Base-by-base conservation (phyloP, 1,140 invertebrate species). In the Drosophila fuyamai region DNA sequence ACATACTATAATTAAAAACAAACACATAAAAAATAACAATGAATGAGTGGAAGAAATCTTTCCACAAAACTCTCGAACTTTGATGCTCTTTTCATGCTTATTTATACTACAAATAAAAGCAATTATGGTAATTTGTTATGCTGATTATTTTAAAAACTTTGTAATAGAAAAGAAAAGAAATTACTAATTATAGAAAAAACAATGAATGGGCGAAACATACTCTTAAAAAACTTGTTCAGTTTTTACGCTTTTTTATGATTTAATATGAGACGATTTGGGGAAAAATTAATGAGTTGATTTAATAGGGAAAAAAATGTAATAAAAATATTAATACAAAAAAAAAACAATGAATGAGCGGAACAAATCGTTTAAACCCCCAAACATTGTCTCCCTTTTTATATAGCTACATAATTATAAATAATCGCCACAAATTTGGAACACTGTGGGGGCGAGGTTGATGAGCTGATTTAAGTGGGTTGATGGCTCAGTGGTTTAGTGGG, bases 1-100 rank as follows among this genome's bases (percentile, higher is more conserved):
- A 16, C 35, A 62, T 55, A 74, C 43, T 38, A 74, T 75, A 76
- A 58, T 76, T 66, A 76, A 66, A 76, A 76, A 43, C 60, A 76
- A 76, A 76, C 73, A 76, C 72, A 67, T 71, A 53, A 63, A 29
- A 36, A 65, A 36, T 36, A 55, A 55, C 51, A 66, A 76, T 76
- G 72, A 76, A 76, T 75, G 67, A 50, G 43, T 18, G 41, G 53
- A 44, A 32, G 27, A 27, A 47, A 40, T 16, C 7, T n/a, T 27
- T n/a, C 14, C 12, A 40, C 2, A 36, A 53, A 38, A 27, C 44
- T 47, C n/a, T 35, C 0, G 0, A 10, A 16, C 27, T 35, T 47
- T 12, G 10, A 18, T 47, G 18, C 29, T 7, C 29, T 32, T 32
- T 7, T 7, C 8, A 32, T 32, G 8, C 7, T 8, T 8, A 8